Evolutionary conservation across 2,797 vertebrate species (phyloP), one percentile per base, ranked within the genome.

Genomic region (Tinamus major): DNA sequence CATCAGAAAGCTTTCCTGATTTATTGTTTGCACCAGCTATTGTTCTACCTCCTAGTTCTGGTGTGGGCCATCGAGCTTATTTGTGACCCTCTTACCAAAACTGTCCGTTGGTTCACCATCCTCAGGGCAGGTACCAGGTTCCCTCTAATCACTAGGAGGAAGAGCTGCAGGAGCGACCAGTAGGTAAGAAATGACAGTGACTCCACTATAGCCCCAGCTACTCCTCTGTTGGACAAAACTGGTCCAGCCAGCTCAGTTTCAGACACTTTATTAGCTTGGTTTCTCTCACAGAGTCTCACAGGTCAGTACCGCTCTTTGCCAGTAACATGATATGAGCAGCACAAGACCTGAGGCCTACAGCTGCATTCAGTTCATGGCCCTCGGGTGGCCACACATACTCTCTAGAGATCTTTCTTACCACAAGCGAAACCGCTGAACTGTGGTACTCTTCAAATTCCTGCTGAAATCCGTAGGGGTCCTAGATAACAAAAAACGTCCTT

Each of bases 211-310:
- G 8, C 3, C 49, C 19, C 4, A 18, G 19, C 13, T 76, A 3
- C 51, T 75, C 13, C 13, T 7, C 18, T 26, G 29, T 14, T 82
- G 41, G 41, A 67, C 10, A 79, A 49, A 89, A 75, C 5, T 13
- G 3, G 16, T 9, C 39, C 51, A 17, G 15, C 0, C 0, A 82
- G 18, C 15, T 83, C 58, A 3, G 1, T 72, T 75, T 29, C 39
- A 70, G 29, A 10, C 13, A 15, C 17, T 31, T 53, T 51, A 12
- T 46, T 48, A 59, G 37, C 5, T 20, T 31, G 16, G 1, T 78
- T 85, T 79, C 46, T 61, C 24, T 75, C 46, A 35, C 42, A 69
- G 11, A 24, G 27, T 64, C 42, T 74, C 13, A 21, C 35, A 75
- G 27, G 23, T 85, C 51, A 55, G 31, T 44, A 14, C 8, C 78